phyloP scores from a whole-genome alignment of 2,113 vertebrate species.

The Amphiprion percula region DNA sequence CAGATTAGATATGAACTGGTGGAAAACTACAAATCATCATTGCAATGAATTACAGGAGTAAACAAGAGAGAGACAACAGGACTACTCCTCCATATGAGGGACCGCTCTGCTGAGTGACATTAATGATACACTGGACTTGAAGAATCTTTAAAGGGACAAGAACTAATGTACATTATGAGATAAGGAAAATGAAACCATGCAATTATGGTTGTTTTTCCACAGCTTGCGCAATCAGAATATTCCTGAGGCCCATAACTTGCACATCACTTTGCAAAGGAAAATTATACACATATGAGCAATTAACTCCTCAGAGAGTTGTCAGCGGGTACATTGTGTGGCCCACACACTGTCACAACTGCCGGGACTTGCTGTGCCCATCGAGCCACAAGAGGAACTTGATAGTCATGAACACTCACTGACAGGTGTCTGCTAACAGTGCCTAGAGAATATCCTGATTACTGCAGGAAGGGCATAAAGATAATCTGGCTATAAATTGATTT shows the following conservation, averaged over 20 bases:
- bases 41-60: conserved; percentile 25
- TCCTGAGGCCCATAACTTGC: conserved; percentile 14
- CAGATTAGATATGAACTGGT: conserved; percentile 6
- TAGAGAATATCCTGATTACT: conserved; percentile 32
- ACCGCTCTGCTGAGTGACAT: conserved; percentile 15
- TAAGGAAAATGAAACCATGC: conserved; percentile 33
- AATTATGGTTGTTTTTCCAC: conserved; percentile 41
- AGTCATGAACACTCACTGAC: conserved; percentile 34
- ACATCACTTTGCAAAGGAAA: conserved; percentile 13
- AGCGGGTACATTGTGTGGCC: conserved; percentile 34
- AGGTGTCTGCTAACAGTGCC: conserved; percentile 22
- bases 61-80: conserved; percentile 1
- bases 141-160: conserved; percentile 19
- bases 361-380: neutral
- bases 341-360: conserved; percentile 42
- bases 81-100: neutral
- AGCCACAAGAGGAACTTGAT: conserved; percentile 31
- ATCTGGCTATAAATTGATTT: conserved; percentile 36
- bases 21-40: conserved; percentile 13
- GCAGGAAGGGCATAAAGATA: conserved; percentile 35
- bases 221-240: conserved; percentile 12
- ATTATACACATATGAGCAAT: conserved; percentile 54
- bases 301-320: conserved; percentile 59
- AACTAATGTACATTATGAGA: conserved; percentile 30
- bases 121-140: conserved; percentile 31